phyloP scores from a whole-genome alignment of 2,888 invertebrate species.

The Conomelus anceps region DNA sequence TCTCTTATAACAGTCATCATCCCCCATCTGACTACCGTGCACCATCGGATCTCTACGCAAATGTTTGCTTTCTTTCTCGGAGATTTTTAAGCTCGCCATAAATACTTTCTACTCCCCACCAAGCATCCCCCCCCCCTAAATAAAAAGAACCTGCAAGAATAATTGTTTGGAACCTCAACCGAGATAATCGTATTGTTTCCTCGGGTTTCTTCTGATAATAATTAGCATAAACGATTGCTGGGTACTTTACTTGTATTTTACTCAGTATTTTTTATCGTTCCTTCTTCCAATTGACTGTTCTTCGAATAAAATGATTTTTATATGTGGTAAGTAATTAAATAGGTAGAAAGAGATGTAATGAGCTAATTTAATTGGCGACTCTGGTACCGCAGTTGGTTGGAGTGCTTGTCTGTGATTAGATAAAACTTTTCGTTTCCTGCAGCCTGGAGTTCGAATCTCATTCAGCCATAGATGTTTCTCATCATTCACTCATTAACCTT shows the following conservation, averaged over 20 bases:
- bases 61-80: neutral
- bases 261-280: too few relatives aligned
- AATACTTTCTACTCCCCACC: neutral
- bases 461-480: too few relatives aligned
- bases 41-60: neutral
- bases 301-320: too few relatives aligned
- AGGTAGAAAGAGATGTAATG: too few relatives aligned
- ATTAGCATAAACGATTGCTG: neutral
- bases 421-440: too few relatives aligned
- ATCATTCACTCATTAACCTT: too few relatives aligned
- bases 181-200: neutral
- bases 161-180: neutral
- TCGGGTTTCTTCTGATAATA: neutral
- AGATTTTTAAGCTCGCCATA: neutral
- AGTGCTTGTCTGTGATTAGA: too few relatives aligned
- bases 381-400: too few relatives aligned
- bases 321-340: too few relatives aligned
- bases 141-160: neutral
- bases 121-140: neutral
- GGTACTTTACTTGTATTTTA: too few relatives aligned
- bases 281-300: neutral
- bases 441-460: too few relatives aligned
- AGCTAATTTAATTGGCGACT: too few relatives aligned
- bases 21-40: neutral
- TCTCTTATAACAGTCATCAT: neutral